Conservation (phyloP, 2,888 invertebrate species). For the Tuta absoluta region DNA sequence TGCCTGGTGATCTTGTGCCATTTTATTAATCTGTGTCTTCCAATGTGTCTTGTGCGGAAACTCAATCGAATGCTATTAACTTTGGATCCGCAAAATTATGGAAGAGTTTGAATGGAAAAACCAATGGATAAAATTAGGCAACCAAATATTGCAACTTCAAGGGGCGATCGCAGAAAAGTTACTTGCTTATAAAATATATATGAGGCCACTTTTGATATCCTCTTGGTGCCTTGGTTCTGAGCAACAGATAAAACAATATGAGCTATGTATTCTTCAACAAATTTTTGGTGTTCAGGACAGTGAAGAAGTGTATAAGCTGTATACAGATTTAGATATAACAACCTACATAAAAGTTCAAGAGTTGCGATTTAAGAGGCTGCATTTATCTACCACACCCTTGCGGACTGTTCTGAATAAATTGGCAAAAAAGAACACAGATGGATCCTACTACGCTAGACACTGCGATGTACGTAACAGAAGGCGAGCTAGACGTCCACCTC, state of each 20-base stretch:
- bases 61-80: too few relatives aligned
- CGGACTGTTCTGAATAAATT: constrained; percentile 16
- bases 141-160: constrained; percentile 41
- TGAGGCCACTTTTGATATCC: constrained; percentile 54
- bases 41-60: too few relatives aligned
- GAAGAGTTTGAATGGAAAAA: constrained; percentile 25
- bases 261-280: constrained; percentile 45
- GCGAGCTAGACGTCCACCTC: neutral
- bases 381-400: neutral
- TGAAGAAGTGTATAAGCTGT: constrained; percentile 43
- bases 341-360: constrained; percentile 48
- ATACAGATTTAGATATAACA: constrained; percentile 49
- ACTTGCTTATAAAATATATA: constrained; percentile 55
- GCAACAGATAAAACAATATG: constrained; percentile 42
- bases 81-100: neutral
- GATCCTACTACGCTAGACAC: neutral
- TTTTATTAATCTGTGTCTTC: too few relatives aligned
- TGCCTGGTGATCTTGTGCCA: too few relatives aligned
- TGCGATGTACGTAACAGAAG: neutral
- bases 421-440: neutral
- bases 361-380: constrained; percentile 41
- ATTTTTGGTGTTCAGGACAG: constrained; percentile 42
- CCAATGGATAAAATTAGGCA: constrained; percentile 39
- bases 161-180: constrained; percentile 43
- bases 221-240: constrained; percentile 45